These are phyloP conservation scores for Semaprochilodus insignis DNA, from an alignment of 2,797 vertebrate species.

Conservation along the genomic window DNA sequence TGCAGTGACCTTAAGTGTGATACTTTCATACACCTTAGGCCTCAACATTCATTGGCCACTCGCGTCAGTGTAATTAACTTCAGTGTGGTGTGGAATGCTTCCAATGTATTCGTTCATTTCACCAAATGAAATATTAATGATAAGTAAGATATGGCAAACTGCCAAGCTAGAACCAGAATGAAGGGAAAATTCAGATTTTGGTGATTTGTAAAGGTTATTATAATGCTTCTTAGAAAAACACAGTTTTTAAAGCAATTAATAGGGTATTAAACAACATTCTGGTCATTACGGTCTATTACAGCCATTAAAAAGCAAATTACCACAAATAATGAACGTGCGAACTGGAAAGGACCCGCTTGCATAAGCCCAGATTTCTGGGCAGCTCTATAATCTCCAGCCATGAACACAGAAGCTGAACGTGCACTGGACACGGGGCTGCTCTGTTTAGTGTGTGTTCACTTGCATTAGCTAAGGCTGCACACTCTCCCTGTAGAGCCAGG, in stretches of 20 bases:
- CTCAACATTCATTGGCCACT: conserved; percentile 11
- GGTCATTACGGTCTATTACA: background rate
- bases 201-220: background rate
- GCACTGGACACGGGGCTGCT: background rate
- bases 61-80: conserved; percentile 6
- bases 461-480: background rate
- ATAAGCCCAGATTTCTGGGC: background rate
- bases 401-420: conserved; percentile 13
- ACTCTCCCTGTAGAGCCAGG: no score
- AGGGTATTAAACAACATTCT: background rate
- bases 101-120: conserved; percentile 23
- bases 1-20: background rate
- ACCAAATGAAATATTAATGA: conserved; percentile 21
- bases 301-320: background rate
- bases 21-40: background rate
- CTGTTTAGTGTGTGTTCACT: background rate
- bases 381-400: conserved; percentile 19
- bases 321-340: no score
- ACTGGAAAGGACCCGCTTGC: background rate
- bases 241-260: background rate
- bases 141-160: conserved; percentile 26
- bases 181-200: background rate
- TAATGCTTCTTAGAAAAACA: background rate
- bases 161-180: conserved; percentile 9
- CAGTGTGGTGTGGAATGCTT: conserved; percentile 18